Conservation (phyloP, 2,888 invertebrate species). For the Agrotis segetum region DNA sequence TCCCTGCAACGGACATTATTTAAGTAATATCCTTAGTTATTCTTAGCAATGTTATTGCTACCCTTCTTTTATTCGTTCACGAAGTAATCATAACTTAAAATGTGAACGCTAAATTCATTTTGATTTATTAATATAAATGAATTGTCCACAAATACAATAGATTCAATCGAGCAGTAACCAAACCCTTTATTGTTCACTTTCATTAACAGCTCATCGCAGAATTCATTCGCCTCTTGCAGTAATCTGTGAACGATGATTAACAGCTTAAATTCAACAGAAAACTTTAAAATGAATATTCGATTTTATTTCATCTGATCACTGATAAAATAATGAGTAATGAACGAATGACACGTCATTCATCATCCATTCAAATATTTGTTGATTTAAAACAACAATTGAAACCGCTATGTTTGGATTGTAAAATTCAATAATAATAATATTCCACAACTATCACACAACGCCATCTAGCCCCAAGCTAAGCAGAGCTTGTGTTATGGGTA, state of each 20-base stretch:
- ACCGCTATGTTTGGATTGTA: neutral
- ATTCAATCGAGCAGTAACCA: slow-evolving; percentile 17
- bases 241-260: slow-evolving; percentile 13
- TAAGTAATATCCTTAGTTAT: too few species aligned
- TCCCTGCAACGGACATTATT: too few species aligned
- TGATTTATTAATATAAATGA: slow-evolving; percentile 2
- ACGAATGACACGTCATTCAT: neutral
- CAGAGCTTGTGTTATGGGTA: too few species aligned
- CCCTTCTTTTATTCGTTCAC: too few species aligned
- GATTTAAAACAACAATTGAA: neutral
- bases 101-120: neutral
- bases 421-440: too few species aligned
- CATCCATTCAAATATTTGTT: neutral
- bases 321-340: neutral
- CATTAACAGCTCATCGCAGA: slow-evolving; percentile 8
- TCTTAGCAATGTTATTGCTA: too few species aligned
- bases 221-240: neutral
- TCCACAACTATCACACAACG: too few species aligned
- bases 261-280: neutral
- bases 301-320: neutral
- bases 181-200: neutral
- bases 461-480: too few species aligned
- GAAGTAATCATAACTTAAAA: neutral
- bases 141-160: slow-evolving; percentile 1
- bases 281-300: neutral